These are phyloP conservation scores for Phaedon cochleariae DNA, from an alignment of 2,888 invertebrate genomes.

Conservation along the genomic window DNA sequence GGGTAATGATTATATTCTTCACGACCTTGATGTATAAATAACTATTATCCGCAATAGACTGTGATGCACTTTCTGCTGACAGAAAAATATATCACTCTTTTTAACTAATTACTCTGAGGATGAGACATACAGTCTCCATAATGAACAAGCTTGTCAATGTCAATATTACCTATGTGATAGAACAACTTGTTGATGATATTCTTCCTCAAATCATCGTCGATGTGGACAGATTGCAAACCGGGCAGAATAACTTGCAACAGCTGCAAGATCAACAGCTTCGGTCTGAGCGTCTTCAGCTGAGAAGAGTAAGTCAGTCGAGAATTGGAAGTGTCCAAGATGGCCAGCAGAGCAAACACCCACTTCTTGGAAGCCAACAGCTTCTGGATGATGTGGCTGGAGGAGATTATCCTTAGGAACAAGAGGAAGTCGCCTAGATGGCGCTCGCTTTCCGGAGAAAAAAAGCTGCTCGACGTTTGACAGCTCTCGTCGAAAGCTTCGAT, in stretches of 20 bases:
- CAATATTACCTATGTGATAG: slow-evolving; percentile 64
- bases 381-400: slow-evolving; percentile 62
- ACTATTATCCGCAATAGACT: too few relatives aligned
- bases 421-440: slow-evolving; percentile 66
- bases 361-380: slow-evolving; percentile 62
- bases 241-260: slow-evolving; percentile 65
- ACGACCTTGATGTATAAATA: too few relatives aligned
- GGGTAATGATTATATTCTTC: too few relatives aligned
- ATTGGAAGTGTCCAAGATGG: slow-evolving; percentile 56
- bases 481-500: slow-evolving; percentile 46
- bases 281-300: slow-evolving; percentile 63
- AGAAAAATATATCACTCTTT: too few relatives aligned
- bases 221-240: slow-evolving; percentile 54
- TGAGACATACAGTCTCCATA: too few relatives aligned
- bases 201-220: slow-evolving; percentile 59
- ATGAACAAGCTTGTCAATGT: too few relatives aligned
- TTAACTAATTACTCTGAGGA: too few relatives aligned
- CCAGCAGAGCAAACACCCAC: slow-evolving; percentile 65
- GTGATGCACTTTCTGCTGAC: too few relatives aligned
- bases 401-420: slow-evolving; percentile 66
- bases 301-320: slow-evolving; percentile 43
- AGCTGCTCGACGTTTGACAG: slow-evolving; percentile 36
- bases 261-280: slow-evolving; percentile 66
- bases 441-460: slow-evolving; percentile 52
- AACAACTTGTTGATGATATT: slow-evolving; percentile 66